phyloP scores from a whole-genome alignment of 2,888 invertebrate species.

The Dione vanillae region DNA sequence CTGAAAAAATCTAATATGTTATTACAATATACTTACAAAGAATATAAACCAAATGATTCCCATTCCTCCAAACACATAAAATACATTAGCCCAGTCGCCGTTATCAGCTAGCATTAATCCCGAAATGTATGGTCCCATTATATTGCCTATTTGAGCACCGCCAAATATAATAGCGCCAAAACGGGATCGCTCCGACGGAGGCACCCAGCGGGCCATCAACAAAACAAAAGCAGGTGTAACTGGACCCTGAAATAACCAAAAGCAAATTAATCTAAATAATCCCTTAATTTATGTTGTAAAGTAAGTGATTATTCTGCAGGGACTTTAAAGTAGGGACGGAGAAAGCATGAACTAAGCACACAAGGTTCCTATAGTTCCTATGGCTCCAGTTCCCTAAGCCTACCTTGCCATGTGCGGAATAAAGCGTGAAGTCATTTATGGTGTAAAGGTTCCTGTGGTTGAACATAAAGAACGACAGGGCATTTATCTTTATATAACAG shows the following conservation, averaged over 20 bases:
- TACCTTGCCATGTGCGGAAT: too few species aligned
- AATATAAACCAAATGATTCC: conserved; percentile 82
- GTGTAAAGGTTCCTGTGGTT: too few species aligned
- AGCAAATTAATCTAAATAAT: not conserved
- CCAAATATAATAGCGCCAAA: conserved; percentile 85
- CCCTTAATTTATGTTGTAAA: too few species aligned
- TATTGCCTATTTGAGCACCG: conserved; percentile 83
- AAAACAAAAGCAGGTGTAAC: conserved; percentile 86
- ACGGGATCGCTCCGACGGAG: conserved; percentile 82
- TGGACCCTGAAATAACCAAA: conserved; percentile 71
- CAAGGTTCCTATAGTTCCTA: too few species aligned
- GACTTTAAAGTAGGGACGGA: too few species aligned
- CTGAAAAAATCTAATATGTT: not conserved
- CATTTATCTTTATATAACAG: too few species aligned
- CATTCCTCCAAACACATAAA: conserved; percentile 82
- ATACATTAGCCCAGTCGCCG: conserved; percentile 83
- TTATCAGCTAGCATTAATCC: conserved; percentile 73
- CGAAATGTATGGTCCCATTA: conserved; percentile 79
- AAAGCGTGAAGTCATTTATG: too few species aligned
- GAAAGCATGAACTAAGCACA: too few species aligned
- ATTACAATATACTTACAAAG: conserved; percentile 63
- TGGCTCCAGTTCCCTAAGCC: too few species aligned
- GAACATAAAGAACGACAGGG: too few species aligned
- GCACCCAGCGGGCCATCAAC: conserved; percentile 85
- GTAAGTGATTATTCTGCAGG: too few species aligned